phyloP scores from a whole-genome alignment of 30 jellyfish, hydroid and myxozoan species.

The Rhopilema esculentum region DNA sequence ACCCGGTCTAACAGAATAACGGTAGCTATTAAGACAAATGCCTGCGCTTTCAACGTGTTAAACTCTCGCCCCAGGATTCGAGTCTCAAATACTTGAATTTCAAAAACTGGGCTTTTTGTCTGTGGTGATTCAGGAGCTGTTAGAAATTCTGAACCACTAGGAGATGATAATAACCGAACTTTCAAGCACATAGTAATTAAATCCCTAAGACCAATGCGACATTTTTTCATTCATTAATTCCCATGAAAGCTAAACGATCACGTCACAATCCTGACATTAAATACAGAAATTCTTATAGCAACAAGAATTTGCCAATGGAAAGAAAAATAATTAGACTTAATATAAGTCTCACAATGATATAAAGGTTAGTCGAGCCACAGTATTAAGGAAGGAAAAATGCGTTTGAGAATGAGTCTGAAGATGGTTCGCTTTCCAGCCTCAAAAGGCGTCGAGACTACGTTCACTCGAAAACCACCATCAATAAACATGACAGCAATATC shows the following conservation, averaged over 20 bases:
- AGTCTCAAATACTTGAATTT: neutral
- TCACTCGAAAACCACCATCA: neutral
- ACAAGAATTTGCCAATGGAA: neutral
- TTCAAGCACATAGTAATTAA: neutral
- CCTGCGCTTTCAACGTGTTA: neutral
- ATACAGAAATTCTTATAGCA: neutral
- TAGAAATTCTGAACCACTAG: neutral
- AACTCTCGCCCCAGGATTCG: neutral
- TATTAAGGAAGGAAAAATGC: neutral
- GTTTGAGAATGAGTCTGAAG: too few species aligned
- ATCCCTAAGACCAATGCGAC: neutral
- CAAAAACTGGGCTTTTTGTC: neutral
- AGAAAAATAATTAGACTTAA: neutral
- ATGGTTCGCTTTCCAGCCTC: too few species aligned
- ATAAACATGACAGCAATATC: neutral
- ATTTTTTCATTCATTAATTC: neutral
- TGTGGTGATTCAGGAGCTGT: neutral
- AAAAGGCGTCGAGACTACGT: neutral
- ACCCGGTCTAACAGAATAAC: too few species aligned
- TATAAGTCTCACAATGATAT: neutral
- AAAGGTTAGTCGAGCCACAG: neutral
- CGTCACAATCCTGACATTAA: neutral
- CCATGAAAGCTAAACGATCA: neutral
- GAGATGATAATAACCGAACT: neutral
- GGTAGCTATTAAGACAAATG: too few species aligned